Base-by-base conservation (phyloP, 2,113 vertebrate genomes). In the Heterocephalus glaber region DNA sequence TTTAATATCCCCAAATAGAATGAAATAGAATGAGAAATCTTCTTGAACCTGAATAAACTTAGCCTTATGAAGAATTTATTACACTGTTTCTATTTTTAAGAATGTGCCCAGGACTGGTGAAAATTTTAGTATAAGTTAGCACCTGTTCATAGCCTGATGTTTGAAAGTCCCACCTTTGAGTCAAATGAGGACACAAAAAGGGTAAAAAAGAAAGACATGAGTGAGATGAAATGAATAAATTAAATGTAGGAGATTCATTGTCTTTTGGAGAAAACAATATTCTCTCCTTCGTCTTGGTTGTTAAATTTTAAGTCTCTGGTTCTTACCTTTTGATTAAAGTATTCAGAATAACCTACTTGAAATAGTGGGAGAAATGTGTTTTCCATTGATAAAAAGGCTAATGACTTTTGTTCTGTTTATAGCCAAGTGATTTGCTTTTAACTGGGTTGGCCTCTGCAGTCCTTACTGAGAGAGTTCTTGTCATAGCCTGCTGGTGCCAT, bases 321-420 rank as follows among this genome's bases (percentile, higher is more conserved):
- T 90, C 90, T 90, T 94, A 93, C 79, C 86, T 54, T 72, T 96
- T 94, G 56, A 89, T 49, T 92, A 95, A 93, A 95, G 88, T 68
- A n/a, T 90, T 94, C 47, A 70, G 82, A 94, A 89, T 58, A 97
- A 85, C 61, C 63, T 33, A 35, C 81, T 96, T 97, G 94, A 96
- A 93, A 94, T 87, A 90, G 95, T 76, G 94, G 96, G 58, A 93
- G 54, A 87, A 96, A 88, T 93, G 70, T 96, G 65, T 90, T 98
- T 98, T 95, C 90, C 97, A 95, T 86, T 93, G 94, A 86, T n/a
- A 96, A 96, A 97, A 95, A 95, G 92, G 79, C 90, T 90, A 81
- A 74, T 96, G 98, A 95, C 85, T 97, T 98, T 98, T 90, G 97
- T 85, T 70, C 76, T 95, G 79, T 90, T 96, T 89, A 96, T 96